Evolutionary conservation across 2,888 invertebrate species (phyloP), one percentile per base, ranked within the genome.

Genomic region (Yponomeuta plumbellus): DNA sequence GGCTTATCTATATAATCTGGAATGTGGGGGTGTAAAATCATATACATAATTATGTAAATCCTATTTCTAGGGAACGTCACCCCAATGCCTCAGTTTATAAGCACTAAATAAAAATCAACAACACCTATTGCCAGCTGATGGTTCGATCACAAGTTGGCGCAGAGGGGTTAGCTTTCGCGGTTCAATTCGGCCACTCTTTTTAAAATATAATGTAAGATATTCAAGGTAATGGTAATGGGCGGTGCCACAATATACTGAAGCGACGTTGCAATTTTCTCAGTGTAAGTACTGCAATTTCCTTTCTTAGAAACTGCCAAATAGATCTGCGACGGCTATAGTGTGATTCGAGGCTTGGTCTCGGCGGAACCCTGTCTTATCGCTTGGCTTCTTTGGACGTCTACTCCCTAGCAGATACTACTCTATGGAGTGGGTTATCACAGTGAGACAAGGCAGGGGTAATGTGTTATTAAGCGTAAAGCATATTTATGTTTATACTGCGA

Each of bases 351-450:
- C 44, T 52, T 21, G 58, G 58, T 58, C 58, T 22, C 58, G 3
- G 21, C 58, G 58, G 58, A 34, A 20, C 58, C 58, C 21, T 11
- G 58, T 58, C 58, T 58, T 58, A 58, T 58, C 58, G 58, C 58
- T 17, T 52, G 17, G 44, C 44, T 52, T 52, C 44, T 17, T 52
- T 52, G 44, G 44, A 17, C 44, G 17, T 52, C 44, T 52, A 52
- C 44, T 52, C 34, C 34, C 8, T 34, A 0, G 2, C 26, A 2
- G 2, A 4, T 26, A 26, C 26, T 5, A 26, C 26, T 26, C 2
- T 26, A 26, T 26, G 0, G 26, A 5, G 26, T 26, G 5, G 26
- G 5, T 26, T 34, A 34, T 34, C 34, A 34, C 5, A 34, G 5
- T 34, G 34, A 34, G 34, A 34, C 34, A 34, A 8, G 34, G 34